phyloP scores from a whole-genome alignment of 2,888 invertebrate species.

The Syritta pipiens region DNA sequence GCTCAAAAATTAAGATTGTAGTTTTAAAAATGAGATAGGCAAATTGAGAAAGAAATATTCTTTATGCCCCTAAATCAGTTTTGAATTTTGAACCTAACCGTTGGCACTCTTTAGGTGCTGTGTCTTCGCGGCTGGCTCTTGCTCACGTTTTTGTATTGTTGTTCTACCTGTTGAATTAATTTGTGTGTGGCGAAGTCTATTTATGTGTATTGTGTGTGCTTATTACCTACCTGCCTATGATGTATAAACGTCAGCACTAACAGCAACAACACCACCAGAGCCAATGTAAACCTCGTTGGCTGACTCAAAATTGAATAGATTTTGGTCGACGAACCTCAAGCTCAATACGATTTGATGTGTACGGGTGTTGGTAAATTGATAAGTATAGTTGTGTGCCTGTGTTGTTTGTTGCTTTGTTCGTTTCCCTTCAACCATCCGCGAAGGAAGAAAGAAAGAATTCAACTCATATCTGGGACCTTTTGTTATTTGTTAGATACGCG shows the following conservation, averaged over 20 bases:
- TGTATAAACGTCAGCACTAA: not conserved
- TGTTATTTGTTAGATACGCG: conserved; percentile 50
- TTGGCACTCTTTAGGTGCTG: conserved; percentile 12
- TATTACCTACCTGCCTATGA: conserved; percentile 34
- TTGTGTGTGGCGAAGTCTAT: conserved; percentile 14
- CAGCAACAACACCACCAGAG: conserved; percentile 17
- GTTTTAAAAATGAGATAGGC: not conserved
- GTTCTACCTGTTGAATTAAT: conserved; percentile 56
- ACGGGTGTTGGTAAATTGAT: conserved; percentile 35
- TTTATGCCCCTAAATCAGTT: conserved; percentile 29
- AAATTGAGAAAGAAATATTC: not conserved
- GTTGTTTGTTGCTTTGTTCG: conserved; percentile 6
- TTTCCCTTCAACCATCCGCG: not conserved
- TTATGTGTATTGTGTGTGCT: conserved; percentile 13
- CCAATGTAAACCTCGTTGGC: conserved; percentile 12
- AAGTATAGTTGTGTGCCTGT: conserved; percentile 30
- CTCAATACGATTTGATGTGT: conserved; percentile 17
- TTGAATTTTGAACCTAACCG: conserved; percentile 11
- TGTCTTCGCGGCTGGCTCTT: conserved; percentile 22
- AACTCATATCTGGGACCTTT: conserved; percentile 39
- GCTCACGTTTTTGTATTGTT: conserved; percentile 38
- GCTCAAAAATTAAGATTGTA: not conserved
- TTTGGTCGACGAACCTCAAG: conserved; percentile 21
- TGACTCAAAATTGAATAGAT: conserved; percentile 33
- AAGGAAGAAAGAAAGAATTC: conserved; percentile 27